Evolutionary conservation across 2,888 invertebrate species (phyloP).

Genomic region (Aricia artaxerxes): DNA sequence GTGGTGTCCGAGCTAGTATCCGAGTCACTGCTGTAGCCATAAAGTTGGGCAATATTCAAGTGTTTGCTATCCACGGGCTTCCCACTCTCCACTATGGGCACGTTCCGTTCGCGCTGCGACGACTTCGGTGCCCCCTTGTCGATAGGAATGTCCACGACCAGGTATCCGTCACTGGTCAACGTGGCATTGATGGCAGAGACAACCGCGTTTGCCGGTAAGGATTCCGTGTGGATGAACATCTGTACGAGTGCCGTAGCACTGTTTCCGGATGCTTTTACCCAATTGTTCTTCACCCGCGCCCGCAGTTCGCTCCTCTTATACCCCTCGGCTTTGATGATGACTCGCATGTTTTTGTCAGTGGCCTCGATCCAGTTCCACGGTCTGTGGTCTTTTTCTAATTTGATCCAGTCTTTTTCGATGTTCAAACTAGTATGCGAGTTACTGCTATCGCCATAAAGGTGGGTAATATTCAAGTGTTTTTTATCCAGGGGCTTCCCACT

Average conservation of each 20-base stretch:
- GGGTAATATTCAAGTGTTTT: conserved; percentile 50
- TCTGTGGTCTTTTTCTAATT: too few relatives aligned
- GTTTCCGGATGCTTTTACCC: conserved; percentile 54
- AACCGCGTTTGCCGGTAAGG: conserved; percentile 61
- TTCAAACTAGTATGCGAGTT: too few relatives aligned
- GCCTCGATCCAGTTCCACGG: conserved; percentile 60
- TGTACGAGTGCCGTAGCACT: conserved; percentile 57
- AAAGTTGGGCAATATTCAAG: conserved; percentile 49
- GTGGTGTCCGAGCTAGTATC: too few relatives aligned
- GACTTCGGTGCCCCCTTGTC: conserved; percentile 39
- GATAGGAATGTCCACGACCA: conserved; percentile 61
- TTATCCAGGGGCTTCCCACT: conserved; percentile 52
- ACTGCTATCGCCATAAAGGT: not conserved
- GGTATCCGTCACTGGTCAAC: conserved; percentile 56
- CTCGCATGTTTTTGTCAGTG: conserved; percentile 62
- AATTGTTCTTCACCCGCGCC: conserved; percentile 65
- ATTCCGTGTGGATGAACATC: conserved; percentile 68
- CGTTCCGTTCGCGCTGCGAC: not conserved
- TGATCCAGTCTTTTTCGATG: too few relatives aligned
- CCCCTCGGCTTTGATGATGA: conserved; percentile 66
- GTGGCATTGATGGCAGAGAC: conserved; percentile 61
- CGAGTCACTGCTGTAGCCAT: too few relatives aligned
- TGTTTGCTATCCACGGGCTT: conserved; percentile 47
- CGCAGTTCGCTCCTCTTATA: conserved; percentile 65
- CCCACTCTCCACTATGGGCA: conserved; percentile 58